These are phyloP conservation scores for Pangasianodon hypophthalmus DNA, from an alignment of 2,113 vertebrate genomes.

Conservation along the genomic window DNA sequence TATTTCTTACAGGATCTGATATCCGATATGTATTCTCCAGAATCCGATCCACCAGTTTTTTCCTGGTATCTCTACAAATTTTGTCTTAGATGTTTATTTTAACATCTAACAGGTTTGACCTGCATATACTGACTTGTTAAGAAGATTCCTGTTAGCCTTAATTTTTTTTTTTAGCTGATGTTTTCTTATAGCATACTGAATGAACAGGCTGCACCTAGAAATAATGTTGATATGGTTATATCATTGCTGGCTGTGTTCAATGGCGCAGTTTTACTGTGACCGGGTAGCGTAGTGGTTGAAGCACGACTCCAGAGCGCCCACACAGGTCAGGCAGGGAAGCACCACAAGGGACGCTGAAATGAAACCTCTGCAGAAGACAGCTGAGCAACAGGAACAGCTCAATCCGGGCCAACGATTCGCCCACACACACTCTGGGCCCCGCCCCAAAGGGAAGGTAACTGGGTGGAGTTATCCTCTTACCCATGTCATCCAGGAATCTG, in stretches of 20 bases:
- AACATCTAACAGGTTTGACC: too few relatives aligned
- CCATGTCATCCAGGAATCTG: conserved; percentile 71
- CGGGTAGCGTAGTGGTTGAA: conserved; percentile 71
- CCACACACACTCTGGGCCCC: conserved; percentile 77
- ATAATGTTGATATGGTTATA: too few relatives aligned
- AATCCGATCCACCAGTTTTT: not conserved
- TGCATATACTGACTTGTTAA: not conserved
- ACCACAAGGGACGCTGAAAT: conserved; percentile 60
- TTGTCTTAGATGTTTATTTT: not conserved
- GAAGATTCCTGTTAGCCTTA: not conserved
- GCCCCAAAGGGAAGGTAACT: conserved; percentile 78
- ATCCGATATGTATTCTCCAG: not conserved
- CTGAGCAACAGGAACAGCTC: conserved; percentile 78
- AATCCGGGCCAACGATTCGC: conserved; percentile 74
- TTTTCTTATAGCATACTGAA: not conserved
- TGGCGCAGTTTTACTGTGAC: conserved; percentile 57
- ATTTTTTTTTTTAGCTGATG: not conserved
- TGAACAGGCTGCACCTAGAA: not conserved
- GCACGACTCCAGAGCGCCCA: conserved; percentile 72
- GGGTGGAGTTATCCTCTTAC: conserved; percentile 60
- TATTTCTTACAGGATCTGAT: not conserved
- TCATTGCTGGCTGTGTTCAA: not conserved
- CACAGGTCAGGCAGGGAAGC: conserved; percentile 68
- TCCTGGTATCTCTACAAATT: not conserved
- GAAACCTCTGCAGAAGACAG: conserved; percentile 74